Evolutionary conservation across 2,797 vertebrate genomes (phyloP).

Genomic region (Neosilurus hyrtlii): DNA sequence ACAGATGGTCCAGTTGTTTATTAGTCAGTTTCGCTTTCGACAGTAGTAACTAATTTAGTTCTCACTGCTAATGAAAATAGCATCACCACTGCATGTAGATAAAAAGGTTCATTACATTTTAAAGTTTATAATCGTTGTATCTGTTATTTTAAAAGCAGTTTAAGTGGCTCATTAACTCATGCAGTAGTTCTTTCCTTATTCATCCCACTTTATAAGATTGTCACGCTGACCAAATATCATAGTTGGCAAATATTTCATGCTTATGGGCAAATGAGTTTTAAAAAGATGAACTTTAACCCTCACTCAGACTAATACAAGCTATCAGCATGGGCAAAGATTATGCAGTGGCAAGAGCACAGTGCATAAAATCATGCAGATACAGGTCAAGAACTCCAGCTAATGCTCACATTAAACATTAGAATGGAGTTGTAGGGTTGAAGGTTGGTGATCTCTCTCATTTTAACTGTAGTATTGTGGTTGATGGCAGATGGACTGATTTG

Average conservation of each 20-base stretch:
- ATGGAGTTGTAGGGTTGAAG: too few species aligned
- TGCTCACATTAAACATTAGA: background rate
- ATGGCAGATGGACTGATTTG: background rate
- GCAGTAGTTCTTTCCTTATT: slow-evolving; percentile 69
- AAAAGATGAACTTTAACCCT: slow-evolving; percentile 50
- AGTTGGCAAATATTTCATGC: slow-evolving; percentile 53
- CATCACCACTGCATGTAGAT: slow-evolving; percentile 54
- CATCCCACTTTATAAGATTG: slow-evolving; percentile 54
- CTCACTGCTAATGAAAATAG: slow-evolving; percentile 65
- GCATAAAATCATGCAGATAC: slow-evolving; percentile 2
- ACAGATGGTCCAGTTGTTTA: slow-evolving; percentile 60
- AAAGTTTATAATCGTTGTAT: slow-evolving; percentile 70
- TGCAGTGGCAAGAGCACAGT: background rate
- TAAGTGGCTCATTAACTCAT: slow-evolving; percentile 71
- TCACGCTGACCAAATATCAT: slow-evolving; percentile 57
- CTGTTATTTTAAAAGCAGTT: slow-evolving; percentile 67
- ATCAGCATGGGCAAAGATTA: background rate
- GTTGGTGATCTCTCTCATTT: background rate
- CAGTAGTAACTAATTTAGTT: slow-evolving; percentile 61
- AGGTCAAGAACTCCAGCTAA: background rate
- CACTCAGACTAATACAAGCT: slow-evolving; percentile 37
- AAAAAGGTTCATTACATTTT: slow-evolving; percentile 69
- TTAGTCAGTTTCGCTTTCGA: slow-evolving; percentile 59
- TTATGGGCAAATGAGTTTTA: slow-evolving; percentile 61
- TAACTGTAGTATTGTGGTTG: background rate